Conservation (phyloP, 2,797 vertebrate species). For the Melanitta fusca region DNA sequence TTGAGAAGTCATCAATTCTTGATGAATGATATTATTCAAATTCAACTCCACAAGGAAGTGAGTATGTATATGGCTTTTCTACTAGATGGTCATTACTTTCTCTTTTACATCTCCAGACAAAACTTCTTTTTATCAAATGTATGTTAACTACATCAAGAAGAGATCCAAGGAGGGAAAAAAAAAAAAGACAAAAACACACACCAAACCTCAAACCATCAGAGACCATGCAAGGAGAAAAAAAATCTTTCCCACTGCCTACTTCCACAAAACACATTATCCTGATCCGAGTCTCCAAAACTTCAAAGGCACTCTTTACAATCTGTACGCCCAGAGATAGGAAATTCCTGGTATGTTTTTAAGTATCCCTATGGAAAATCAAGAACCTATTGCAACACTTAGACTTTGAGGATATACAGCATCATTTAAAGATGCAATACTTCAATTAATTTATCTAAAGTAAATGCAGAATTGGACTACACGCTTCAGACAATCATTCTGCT, state of each 20-base stretch:
- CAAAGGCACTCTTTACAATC: background rate
- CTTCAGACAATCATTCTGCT: background rate
- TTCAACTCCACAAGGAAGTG: background rate
- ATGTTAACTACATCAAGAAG: conserved; percentile 22
- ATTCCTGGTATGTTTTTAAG: background rate
- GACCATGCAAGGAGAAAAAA: background rate
- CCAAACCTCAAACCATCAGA: conserved; percentile 46
- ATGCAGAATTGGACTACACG: background rate
- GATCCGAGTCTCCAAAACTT: conserved; percentile 19
- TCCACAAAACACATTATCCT: background rate
- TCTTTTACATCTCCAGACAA: background rate
- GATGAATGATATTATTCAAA: background rate
- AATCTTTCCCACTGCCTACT: background rate
- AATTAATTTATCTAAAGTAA: background rate
- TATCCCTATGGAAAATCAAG: background rate
- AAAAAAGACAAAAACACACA: background rate
- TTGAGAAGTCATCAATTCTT: background rate
- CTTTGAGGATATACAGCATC: background rate
- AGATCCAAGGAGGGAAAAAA: background rate
- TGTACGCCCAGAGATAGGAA: background rate
- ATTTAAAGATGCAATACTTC: background rate
- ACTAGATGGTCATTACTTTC: background rate
- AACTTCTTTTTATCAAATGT: background rate
- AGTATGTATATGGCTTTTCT: background rate
- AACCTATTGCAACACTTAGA: fast-evolving